These are phyloP conservation scores for Sakesphorus luctuosus DNA, from an alignment of 2,113 vertebrate species.

Conservation along the genomic window DNA sequence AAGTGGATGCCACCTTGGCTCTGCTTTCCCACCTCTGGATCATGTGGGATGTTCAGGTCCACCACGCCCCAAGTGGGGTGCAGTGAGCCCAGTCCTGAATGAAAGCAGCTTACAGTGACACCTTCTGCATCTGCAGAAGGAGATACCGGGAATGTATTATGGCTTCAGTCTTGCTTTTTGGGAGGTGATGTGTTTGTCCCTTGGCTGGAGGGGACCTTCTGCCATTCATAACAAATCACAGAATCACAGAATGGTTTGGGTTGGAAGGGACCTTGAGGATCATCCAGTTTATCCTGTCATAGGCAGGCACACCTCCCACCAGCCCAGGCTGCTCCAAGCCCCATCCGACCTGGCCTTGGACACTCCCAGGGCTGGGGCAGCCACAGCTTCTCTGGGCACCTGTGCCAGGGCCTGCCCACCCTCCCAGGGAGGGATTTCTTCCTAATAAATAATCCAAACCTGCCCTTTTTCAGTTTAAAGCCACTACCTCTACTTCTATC, in stretches of 20 bases:
- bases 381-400: background rate
- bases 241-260: background rate
- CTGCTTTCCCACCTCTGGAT: background rate
- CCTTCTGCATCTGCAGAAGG: background rate
- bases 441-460: background rate
- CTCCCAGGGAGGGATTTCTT: fast-evolving
- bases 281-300: background rate
- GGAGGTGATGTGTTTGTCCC: background rate
- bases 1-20: background rate
- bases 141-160: background rate
- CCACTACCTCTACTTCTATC: too few species aligned
- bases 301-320: background rate
- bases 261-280: background rate
- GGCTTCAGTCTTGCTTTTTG: background rate
- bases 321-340: background rate
- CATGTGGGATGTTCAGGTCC: too few species aligned
- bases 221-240: fast-evolving
- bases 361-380: background rate
- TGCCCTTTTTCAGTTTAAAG: background rate
- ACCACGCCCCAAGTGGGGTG: background rate
- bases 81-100: background rate
- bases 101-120: background rate
- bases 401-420: background rate
- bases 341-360: background rate
- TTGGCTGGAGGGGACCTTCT: background rate